Evolutionary conservation across 2,797 vertebrate species (phyloP), one percentile per base, ranked within the genome.

Genomic region (Etheostoma perlongum): DNA sequence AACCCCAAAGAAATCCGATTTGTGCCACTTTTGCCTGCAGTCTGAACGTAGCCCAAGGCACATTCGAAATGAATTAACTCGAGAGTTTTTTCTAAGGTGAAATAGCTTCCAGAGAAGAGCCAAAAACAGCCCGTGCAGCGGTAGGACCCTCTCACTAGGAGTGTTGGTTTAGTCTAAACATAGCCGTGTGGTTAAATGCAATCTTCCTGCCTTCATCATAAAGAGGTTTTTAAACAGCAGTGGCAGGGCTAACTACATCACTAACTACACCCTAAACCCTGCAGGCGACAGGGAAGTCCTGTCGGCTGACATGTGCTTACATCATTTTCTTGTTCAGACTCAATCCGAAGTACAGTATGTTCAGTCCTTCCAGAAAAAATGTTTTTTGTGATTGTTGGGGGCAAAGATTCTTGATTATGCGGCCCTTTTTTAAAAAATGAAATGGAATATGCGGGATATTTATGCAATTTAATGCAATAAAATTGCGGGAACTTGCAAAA

Each of bases 151-250:
- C 57, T 77, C 63, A 73, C 79, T 74, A 57, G 80, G 74, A 61
- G 21, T 69, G 79, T 76, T 73, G 14, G 77, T 83, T 76, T 42
- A 33, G 70, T 83, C 82, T 85, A 90, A 89, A 89, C 67, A 58
- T 89, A 88, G 86, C 68, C 1, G 19, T 27, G 82, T n/a, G 82
- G 84, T 86, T 15, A 61, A 33, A 19, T 30, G 47, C 19, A 74
- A 77, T 70, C 75, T 76, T 81, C 83, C 79, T 61, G 78, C 74
- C 81, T 79, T 58, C 65, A 74, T 74, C 72, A 73, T 87, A 74
- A 89, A 88, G 82, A 57, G 0, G 11, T 1, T 6, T 70, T 79
- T 85, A 79, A 73, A 53, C 76, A 23, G 78, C 68, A 60, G 71
- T 52, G 69, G 69, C 55, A 25, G 46, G 33, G n/a, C 48, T 67